Base-by-base conservation (phyloP, 2,888 invertebrate species). In the Sialis fuliginosa region DNA sequence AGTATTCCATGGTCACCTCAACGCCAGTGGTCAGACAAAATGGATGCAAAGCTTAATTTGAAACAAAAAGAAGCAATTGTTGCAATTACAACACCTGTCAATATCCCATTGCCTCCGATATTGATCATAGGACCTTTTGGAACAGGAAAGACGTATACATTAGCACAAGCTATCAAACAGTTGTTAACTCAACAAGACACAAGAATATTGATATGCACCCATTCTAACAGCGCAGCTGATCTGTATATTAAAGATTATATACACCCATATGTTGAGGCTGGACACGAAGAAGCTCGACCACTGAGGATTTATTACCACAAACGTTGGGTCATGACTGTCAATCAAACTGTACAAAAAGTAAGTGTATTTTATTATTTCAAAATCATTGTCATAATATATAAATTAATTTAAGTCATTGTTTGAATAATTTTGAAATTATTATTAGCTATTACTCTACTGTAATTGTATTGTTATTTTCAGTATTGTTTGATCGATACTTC, bases 171-270 rank as follows among this genome's bases (percentile, higher is more conserved):
- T 1, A 78, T 84, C 39, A 77, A 77, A 55, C 77, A 80, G 55
- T 65, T 85, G 39, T 62, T 83, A 33, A 61, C 68, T 7, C 77
- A 81, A 55, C 67, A 73, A 0, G 70, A 75, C 13, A 75, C 79
- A 31, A 73, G 79, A 57, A 78, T 89, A 46, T 69, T 89, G 51
- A 79, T 89, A 46, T 89, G 88, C 60, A 88, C 88, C 3, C 87
- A 88, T 65, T 87, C 86, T 44, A 88, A 89, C 65, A 86, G 85
- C 56, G 87, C 87, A 9, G 87, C 87, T 7, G 87, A 88, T 67
- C 66, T 87, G 49, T 88, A 88, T 58, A 83, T 88, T 39, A 82
- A 82, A 57, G 86, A 88, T 56, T 88, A 86, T 62, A 71, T 89
- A 48, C 81, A 87, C 64, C 76, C 77, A 1, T 82, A 80, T 72